A percentile compares a stretch with the other conserved stretches of the same genome.
These are phyloP conservation scores for Trisateles emortualis DNA, from an alignment of 2,888 invertebrate genomes.

Conservation along the genomic window DNA sequence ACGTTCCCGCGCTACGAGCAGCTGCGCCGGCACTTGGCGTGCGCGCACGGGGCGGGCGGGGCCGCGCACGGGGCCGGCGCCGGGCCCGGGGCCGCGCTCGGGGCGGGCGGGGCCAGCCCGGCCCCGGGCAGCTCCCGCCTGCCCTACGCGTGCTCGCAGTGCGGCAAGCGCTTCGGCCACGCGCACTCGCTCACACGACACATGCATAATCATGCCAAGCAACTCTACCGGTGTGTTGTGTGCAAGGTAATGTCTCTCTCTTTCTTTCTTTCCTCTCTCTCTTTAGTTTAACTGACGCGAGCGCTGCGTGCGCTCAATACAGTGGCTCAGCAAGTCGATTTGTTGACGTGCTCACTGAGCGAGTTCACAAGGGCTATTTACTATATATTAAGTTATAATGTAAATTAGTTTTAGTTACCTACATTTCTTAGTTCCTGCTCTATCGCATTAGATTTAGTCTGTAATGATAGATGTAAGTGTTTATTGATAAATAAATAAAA, in stretches of 20 bases:
- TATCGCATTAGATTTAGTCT: too few relatives aligned
- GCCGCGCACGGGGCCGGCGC: slow-evolving; percentile 14
- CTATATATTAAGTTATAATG: too few relatives aligned
- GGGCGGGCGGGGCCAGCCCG: slow-evolving; percentile 67
- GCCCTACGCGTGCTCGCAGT: slow-evolving; percentile 74
- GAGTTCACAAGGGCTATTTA: too few relatives aligned
- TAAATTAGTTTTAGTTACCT: too few relatives aligned
- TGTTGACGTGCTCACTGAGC: too few relatives aligned
- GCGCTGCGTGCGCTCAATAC: too few relatives aligned
- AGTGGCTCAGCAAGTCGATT: too few relatives aligned
- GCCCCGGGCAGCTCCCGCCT: slow-evolving; percentile 17
- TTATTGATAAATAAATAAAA: too few relatives aligned
- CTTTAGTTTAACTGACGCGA: too few relatives aligned
- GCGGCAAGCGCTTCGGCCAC: slow-evolving; percentile 79
- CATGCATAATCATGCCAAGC: slow-evolving; percentile 82
- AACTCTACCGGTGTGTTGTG: slow-evolving; percentile 81
- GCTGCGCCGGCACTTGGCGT: slow-evolving; percentile 71
- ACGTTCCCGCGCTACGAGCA: slow-evolving; percentile 76
- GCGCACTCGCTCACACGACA: slow-evolving; percentile 79
- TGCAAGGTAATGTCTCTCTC: slow-evolving; percentile 55
- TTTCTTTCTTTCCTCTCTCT: neutral
- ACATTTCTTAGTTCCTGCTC: too few relatives aligned
- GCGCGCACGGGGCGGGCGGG: slow-evolving; percentile 55
- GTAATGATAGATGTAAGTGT: too few relatives aligned
- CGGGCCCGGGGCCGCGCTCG: slow-evolving; percentile 64